Conservation (phyloP, 2,113 vertebrate genomes). For the Brevimyrus niger region DNA sequence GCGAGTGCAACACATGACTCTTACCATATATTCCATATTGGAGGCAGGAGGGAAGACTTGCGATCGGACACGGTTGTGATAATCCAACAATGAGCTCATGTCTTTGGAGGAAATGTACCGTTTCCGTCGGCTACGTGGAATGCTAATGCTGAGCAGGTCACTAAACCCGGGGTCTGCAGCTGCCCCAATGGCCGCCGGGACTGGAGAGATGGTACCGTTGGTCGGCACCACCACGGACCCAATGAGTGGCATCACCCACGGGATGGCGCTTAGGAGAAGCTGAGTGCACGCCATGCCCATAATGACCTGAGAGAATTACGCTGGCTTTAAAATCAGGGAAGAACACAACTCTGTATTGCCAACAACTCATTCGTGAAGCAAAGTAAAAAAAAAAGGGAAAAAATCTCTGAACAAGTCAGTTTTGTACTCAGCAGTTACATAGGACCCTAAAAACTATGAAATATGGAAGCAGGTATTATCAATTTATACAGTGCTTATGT, state of each 20-base stretch:
- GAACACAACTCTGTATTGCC: background rate
- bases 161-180: background rate
- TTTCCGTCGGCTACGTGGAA: slow-evolving; percentile 49
- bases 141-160: slow-evolving; percentile 16
- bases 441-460: background rate
- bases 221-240: slow-evolving; percentile 42
- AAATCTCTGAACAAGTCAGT: background rate
- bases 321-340: background rate
- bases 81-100: slow-evolving; percentile 67
- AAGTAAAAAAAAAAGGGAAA: background rate
- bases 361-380: background rate
- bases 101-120: slow-evolving; percentile 64
- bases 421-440: background rate
- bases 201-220: slow-evolving; percentile 45
- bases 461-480: background rate
- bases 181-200: background rate
- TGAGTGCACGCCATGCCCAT: slow-evolving; percentile 50
- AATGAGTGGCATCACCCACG: slow-evolving; percentile 56
- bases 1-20: slow-evolving; percentile 16
- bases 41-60: slow-evolving; percentile 72
- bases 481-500: background rate
- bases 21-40: slow-evolving; percentile 91
- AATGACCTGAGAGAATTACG: background rate
- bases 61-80: slow-evolving; percentile 75
- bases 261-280: slow-evolving; percentile 59